Base-by-base conservation (phyloP, 2,797 vertebrate genomes). In the Novumbra hubbsi region DNA sequence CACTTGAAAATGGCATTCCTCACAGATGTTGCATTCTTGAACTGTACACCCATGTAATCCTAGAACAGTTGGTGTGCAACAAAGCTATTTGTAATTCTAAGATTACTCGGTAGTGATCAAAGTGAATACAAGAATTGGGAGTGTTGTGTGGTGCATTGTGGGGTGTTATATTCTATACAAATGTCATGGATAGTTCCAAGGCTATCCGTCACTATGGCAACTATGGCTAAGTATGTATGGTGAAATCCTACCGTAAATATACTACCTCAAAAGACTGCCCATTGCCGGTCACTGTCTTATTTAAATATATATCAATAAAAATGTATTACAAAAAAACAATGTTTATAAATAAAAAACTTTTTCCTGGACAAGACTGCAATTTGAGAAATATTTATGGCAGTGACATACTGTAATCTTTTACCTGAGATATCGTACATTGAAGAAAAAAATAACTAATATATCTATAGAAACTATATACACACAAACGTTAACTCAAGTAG, bases 261-360 rank as follows among this genome's bases (percentile, higher is more conserved):
- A 86, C 92, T 93, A 92, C 92, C 92, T 93, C 91, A 92, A 75
- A 81, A 80, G 68, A 84, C 76, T 74, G 70, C 72, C 73, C 77
- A 48, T 66, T 71, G 75, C 76, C 77, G 74, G 76, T 70, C 71
- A 72, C 74, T 71, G 75, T 60, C 78, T 76, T 80, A 73, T 79
- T 79, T 71, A 55, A 70, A 72, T 75, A 49, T 60, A 60, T 60
- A 60, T 60, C 41, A 73, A 68, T 45, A 62, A 60, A 73, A 45
- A 48, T 75, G 0, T 2, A 45, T 45, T 45, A 11, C 41, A 45
- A 45, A 45, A 38, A 38, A 45, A 45, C 1, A 41, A 41, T 45
- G 9, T 45, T 45, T 45, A 14, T 45, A 12, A 45, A 4, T 6
- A 45, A 45, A 38, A 5, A 50, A 68, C 63, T 66, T 55, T 60